Base-by-base conservation (phyloP, 2,888 invertebrate species). In the Lomographa bimaculata region DNA sequence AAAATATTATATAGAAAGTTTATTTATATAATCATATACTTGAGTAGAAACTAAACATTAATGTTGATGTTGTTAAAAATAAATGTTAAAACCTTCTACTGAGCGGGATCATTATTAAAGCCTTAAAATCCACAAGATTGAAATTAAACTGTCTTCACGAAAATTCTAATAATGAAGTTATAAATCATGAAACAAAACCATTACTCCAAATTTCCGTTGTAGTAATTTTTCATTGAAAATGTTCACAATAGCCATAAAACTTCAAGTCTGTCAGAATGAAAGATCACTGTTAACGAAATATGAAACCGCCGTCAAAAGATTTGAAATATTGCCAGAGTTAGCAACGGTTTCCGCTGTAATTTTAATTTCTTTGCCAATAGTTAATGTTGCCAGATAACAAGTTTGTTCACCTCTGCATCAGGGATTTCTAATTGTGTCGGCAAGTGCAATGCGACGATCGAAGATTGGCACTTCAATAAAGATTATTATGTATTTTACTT, bases 311-410 rank as follows among this genome's bases (percentile, higher is more conserved):
- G 23, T 34, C 36, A 30, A 38, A 42, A 46, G 43, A 36, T 63
- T 64, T 70, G 71, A 72, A 52, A 65, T 48, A 67, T 59, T 58
- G 71, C 74, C 70, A 76, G 63, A 40, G 60, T 42, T 27, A 38
- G 34, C 44, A 37, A 36, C 40, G 24, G 50, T 54, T 60, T 57
- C 37, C 36, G 43, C 40, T 26, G 48, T 16, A 40, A 56, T 63
- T 51, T 52, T 45, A 58, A 55, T 45, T 54, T 50, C 29, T 50
- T 56, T 58, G 64, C 59, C 59, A 67, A 65, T 32, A 50, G 28
- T 19, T 20, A 35, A 53, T 24, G 41, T 23, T 46, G 43, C 28
- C 40, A 27, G 17, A 14, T 19, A 32, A 28, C 33, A 19, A 46
- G 68, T 61, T 57, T 54, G 48, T 60, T 61, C 50, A 64, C 56